phyloP scores from a whole-genome alignment of 2,113 vertebrate species.

The Pelobates fuscus region DNA sequence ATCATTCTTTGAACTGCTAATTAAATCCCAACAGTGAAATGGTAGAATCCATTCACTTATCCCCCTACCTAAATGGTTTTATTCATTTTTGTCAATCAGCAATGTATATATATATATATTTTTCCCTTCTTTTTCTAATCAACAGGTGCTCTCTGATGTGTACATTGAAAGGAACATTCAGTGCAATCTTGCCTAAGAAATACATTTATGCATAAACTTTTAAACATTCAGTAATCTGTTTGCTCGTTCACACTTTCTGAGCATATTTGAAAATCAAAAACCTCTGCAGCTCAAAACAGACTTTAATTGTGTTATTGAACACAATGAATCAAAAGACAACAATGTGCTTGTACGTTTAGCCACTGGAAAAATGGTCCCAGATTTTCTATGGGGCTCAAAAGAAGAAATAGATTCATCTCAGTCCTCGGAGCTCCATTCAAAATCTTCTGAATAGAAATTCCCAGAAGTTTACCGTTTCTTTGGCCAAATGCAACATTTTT shows the following conservation, averaged over 20 bases:
- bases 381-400: constrained; percentile 60
- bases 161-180: no score
- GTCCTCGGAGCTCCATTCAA: constrained; percentile 62
- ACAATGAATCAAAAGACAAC: constrained; percentile 60
- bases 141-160: no score
- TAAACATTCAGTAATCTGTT: neutral
- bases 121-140: no score
- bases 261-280: constrained; percentile 66
- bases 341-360: constrained; percentile 51
- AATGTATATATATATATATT: no score
- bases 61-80: no score
- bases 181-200: neutral
- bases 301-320: constrained; percentile 59
- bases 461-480: constrained; percentile 69
- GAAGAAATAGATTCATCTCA: constrained; percentile 58
- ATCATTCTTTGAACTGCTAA: no score
- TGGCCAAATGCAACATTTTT: constrained; percentile 68
- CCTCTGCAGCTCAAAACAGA: constrained; percentile 59
- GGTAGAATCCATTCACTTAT: no score
- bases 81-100: no score
- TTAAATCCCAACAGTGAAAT: no score
- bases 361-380: constrained; percentile 53
- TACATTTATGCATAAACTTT: neutral
- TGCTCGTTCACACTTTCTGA: constrained; percentile 33
- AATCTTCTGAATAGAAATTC: constrained; percentile 65